These are phyloP conservation scores for Bugula neritina DNA, from an alignment of 2,888 invertebrate genomes.

Conservation along the genomic window DNA sequence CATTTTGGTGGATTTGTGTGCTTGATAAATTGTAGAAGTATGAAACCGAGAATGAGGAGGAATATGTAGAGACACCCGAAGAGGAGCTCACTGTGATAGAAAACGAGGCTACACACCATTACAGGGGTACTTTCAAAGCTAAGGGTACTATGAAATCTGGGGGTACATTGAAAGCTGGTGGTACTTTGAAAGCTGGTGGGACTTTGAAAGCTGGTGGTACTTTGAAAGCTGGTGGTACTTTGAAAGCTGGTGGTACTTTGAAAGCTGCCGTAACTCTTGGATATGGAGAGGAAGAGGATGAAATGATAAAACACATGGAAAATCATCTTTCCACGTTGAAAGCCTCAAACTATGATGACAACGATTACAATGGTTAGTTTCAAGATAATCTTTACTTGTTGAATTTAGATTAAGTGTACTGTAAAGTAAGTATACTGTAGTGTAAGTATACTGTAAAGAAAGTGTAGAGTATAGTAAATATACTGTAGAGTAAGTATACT, in stretches of 20 bases:
- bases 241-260: neutral
- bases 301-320: constrained; percentile 43
- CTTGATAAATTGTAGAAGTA: neutral
- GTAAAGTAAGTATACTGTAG: no score
- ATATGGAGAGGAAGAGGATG: constrained; percentile 34
- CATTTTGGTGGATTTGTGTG: no score
- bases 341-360: constrained; percentile 38
- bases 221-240: constrained; percentile 10
- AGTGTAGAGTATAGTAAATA: no score
- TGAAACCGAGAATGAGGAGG: constrained; percentile 6
- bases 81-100: constrained; percentile 31
- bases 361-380: constrained; percentile 13
- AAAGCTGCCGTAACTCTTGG: neutral
- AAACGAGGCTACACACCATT: constrained; percentile 23
- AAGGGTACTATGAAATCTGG: neutral
- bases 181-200: neutral
- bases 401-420: no score
- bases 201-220: neutral
- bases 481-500: no score
- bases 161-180: neutral
- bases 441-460: no score
- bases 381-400: no score
- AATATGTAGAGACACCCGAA: constrained; percentile 32
- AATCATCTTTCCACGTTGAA: constrained; percentile 33
- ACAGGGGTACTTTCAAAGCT: no score